Percentiles rank a stretch among this genome's conserved stretches.
Conservation (phyloP, 2,888 invertebrate species). For the Chloroclysta siterata region DNA sequence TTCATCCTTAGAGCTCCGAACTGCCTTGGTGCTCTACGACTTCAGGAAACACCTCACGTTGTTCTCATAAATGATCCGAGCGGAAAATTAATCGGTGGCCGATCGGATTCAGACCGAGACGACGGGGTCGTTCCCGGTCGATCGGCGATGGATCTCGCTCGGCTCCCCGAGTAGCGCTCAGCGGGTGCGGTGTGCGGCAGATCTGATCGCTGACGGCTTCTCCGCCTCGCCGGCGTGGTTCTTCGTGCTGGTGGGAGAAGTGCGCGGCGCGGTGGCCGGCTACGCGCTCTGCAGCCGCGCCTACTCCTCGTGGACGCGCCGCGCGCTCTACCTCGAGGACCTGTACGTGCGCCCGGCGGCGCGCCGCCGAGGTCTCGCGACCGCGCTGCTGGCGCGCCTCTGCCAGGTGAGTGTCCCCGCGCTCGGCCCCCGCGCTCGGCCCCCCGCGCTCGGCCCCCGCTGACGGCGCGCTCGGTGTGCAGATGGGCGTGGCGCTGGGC, state of each 20-base stretch:
- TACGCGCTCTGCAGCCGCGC: slow-evolving; percentile 91
- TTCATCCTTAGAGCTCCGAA: too few species aligned
- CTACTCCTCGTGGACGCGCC: slow-evolving; percentile 95
- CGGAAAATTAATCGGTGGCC: too few species aligned
- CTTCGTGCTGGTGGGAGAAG: slow-evolving; percentile 87
- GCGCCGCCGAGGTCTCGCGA: slow-evolving; percentile 86
- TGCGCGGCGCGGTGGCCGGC: slow-evolving; percentile 83
- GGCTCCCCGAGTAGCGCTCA: too few species aligned
- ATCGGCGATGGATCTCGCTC: too few species aligned
- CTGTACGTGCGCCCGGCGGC: slow-evolving; percentile 89
- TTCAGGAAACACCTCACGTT: too few species aligned
- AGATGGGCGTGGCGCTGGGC: slow-evolving; percentile 66
- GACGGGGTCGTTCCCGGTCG: too few species aligned
- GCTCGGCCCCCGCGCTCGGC: slow-evolving; percentile 45
- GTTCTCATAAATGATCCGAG: too few species aligned
- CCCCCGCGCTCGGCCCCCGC: too few species aligned
- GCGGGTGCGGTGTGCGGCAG: too few species aligned
- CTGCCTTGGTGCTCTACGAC: too few species aligned
- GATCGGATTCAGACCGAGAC: too few species aligned
- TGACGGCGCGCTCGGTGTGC: neutral
- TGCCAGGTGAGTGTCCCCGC: slow-evolving; percentile 16
- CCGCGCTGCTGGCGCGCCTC: slow-evolving; percentile 79
- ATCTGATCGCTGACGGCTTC: slow-evolving; percentile 89
- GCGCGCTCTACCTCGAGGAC: slow-evolving; percentile 93
- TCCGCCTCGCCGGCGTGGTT: slow-evolving; percentile 86